A percentile compares a stretch with the other conserved stretches of the same genome.
phyloP scores from a whole-genome alignment of 2,888 invertebrate species.

The Pycnomerus fuliginosus region DNA sequence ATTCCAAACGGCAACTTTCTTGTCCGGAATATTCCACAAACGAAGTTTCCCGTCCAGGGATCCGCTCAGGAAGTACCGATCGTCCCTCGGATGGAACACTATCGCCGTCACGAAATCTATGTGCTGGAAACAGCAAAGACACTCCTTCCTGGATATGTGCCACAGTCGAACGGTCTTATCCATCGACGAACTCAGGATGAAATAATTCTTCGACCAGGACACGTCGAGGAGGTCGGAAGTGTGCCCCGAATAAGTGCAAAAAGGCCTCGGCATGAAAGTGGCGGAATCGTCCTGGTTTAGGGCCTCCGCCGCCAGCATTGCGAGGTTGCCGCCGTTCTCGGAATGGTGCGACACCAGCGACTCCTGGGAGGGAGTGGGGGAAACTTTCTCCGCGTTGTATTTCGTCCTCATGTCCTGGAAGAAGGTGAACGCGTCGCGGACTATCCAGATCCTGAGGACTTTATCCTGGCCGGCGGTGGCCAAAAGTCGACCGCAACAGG shows the following conservation, averaged over 20 bases:
- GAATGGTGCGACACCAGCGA: conserved; percentile 81
- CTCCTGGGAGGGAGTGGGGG: conserved; percentile 91
- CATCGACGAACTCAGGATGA: conserved; percentile 96
- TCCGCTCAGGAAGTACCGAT: conserved; percentile 92
- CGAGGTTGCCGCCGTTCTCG: conserved; percentile 59
- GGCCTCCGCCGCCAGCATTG: conserved; percentile 60
- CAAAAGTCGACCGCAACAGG: conserved; percentile 88
- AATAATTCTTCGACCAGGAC: conserved; percentile 99
- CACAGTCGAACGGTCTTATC: conserved; percentile 96
- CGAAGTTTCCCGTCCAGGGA: conserved; percentile 96
- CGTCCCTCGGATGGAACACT: conserved; percentile 94
- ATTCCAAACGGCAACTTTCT: conserved; percentile 97
- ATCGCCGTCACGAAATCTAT: conserved; percentile 99
- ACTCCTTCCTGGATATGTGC: conserved; percentile 97
- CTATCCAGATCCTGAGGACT: conserved; percentile 91
- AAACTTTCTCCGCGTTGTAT: conserved; percentile 88
- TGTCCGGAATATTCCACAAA: conserved; percentile 99
- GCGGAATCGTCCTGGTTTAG: conserved; percentile 61
- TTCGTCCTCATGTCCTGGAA: conserved; percentile 96
- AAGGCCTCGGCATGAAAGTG: conserved; percentile 86
- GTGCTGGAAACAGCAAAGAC: conserved; percentile 98
- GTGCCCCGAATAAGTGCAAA: conserved; percentile 92
- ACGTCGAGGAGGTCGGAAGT: conserved; percentile 95
- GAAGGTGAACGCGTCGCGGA: conserved; percentile 84
- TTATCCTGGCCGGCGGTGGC: conserved; percentile 98